Conservation (phyloP, 2,888 invertebrate genomes). For the Tiphia femorata region DNA sequence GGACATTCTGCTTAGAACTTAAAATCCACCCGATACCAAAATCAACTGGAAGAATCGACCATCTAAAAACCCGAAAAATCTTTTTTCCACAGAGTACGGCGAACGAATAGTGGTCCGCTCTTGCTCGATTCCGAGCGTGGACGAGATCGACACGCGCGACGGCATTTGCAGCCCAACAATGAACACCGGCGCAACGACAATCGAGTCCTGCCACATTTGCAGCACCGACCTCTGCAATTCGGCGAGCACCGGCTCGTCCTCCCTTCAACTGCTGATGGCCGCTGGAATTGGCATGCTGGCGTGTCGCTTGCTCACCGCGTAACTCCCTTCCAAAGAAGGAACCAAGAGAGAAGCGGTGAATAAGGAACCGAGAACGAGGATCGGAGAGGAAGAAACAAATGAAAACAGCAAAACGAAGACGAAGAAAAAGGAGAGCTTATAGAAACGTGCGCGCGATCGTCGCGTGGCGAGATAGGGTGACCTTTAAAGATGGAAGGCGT, state of each 20-base stretch:
- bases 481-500: too few species aligned
- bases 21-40: too few species aligned
- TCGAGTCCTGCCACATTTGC: slow-evolving; percentile 63
- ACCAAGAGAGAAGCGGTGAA: neutral
- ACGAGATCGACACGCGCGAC: slow-evolving; percentile 56
- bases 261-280: slow-evolving; percentile 43
- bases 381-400: neutral
- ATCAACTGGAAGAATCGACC: too few species aligned
- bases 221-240: slow-evolving; percentile 61
- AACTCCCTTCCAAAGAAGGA: neutral
- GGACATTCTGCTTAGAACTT: too few species aligned
- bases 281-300: slow-evolving; percentile 35
- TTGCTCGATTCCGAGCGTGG: slow-evolving; percentile 53
- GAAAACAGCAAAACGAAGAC: neutral
- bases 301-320: slow-evolving; percentile 16
- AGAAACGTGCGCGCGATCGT: too few species aligned
- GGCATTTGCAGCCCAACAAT: slow-evolving; percentile 52
- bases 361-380: too few species aligned
- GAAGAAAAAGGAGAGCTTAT: too few species aligned
- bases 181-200: slow-evolving; percentile 25
- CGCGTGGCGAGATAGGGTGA: too few species aligned
- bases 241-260: slow-evolving; percentile 47
- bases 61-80: too few species aligned
- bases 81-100: slow-evolving; percentile 51
- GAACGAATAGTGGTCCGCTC: slow-evolving; percentile 52